These are phyloP conservation scores for Thereva unica DNA, from an alignment of 2,888 invertebrate species.

Conservation along the genomic window DNA sequence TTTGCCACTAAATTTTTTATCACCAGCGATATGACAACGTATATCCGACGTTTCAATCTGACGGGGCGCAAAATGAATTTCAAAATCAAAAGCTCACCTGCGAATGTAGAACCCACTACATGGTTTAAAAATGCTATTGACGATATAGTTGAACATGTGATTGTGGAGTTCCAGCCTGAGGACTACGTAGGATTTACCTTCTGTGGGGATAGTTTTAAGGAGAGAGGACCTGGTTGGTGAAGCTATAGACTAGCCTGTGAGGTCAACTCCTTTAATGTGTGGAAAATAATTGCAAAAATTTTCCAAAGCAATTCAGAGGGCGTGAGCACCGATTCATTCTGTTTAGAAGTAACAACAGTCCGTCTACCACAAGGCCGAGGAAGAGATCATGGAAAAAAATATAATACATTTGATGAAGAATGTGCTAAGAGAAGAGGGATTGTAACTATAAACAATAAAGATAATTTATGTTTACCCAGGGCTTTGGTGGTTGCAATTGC, in stretches of 20 bases:
- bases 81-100: constrained; percentile 35
- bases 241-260: constrained; percentile 8
- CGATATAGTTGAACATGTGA: constrained; percentile 32
- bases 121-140: constrained; percentile 31
- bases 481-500: too few relatives aligned
- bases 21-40: too few relatives aligned
- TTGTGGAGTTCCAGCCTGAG: background rate
- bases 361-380: background rate
- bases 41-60: constrained; percentile 12
- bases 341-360: constrained; percentile 38
- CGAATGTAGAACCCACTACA: constrained; percentile 14
- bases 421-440: too few relatives aligned
- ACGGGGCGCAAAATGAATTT: constrained; percentile 21
- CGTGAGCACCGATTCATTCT: constrained; percentile 42
- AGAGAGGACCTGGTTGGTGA: constrained; percentile 10
- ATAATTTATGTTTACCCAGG: too few relatives aligned
- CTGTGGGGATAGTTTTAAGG: constrained; percentile 2
- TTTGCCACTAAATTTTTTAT: too few relatives aligned
- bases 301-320: constrained; percentile 27
- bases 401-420: background rate
- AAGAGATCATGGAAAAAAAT: background rate
- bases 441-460: too few relatives aligned
- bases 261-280: background rate
- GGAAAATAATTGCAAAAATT: constrained; percentile 17
- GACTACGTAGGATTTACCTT: constrained; percentile 15